Evolutionary conservation across 2,113 vertebrate species (phyloP), one percentile per base, ranked within the genome.

Genomic region (Phalacrocorax brasilianus): DNA sequence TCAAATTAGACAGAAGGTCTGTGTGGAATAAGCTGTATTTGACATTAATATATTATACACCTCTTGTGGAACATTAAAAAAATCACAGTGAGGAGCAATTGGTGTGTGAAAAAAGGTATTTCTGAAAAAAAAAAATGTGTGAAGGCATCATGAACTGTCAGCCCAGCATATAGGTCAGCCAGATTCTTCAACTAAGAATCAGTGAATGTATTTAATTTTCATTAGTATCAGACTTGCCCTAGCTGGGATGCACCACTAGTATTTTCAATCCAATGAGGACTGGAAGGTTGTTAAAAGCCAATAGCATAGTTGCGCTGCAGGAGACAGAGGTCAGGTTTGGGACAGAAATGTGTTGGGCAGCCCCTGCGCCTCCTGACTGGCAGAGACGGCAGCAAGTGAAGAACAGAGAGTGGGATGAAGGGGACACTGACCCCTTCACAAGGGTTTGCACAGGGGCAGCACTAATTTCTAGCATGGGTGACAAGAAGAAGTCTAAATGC

Each of bases 111-210:
- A 90, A 86, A 88, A 30, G 22, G 19, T 68, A 74, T 92, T 93
- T 78, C 28, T 70, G 55, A 5, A 44, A 86, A 70, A 71, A 71
- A 71, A 63, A 50, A 53, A 61, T 6, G 15, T 18, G 44, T 61
- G 93, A 97, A 94, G 61, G 26, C 92, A 93, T 89, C 83, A 91
- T 62, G 50, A 91, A 87, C 82, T 66, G 67, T 84, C 80, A 84
- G 19, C 7, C 7, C 24, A 80, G 38, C 8, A 13, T 38, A 66
- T 3, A 73, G 27, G 8, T 30, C 47, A 85, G 42, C 19, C 44
- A 44, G 32, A 71, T 63, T 86, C 89, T 92, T 88, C 47, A 55
- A 0, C 14, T 18, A 28, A 65, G 20, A 67, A 26, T 42, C 44
- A 76, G 14, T 56, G n/a, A 80, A 49, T 27, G 3, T 61, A 33